Base-by-base conservation (phyloP, 2,797 vertebrate species). In the Diglossa cyanea region DNA sequence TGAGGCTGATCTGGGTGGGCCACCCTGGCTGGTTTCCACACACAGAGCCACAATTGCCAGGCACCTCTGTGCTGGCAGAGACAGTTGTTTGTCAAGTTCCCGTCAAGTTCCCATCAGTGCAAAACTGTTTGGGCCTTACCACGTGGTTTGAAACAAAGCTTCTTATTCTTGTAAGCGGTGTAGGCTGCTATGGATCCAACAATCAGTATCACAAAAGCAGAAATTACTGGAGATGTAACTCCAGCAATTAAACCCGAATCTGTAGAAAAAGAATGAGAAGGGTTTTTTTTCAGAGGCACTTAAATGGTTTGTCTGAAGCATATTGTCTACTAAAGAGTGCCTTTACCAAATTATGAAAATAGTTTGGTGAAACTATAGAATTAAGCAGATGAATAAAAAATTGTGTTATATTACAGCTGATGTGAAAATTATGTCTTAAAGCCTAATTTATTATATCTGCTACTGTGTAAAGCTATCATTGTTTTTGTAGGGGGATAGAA, bases 201-300 rank as follows among this genome's bases (percentile, higher is more conserved):
- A 62, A 97, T 17, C 6, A 97, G 30, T 26, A 97, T 60, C 20
- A 98, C 95, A 60, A 97, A 93, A 26, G 97, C 88, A 4, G 97
- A 95, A 65, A 98, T 96, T 8, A 98, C 45, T 9, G 97, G 97
- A 21, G 97, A 98, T 19, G 97, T 97, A 37, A 98, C 97, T 44
- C 94, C 94, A 33, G 97, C 97, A 40, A 97, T 70, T 20, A 96
- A 68, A 85, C 93, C 95, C 5, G 96, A 94, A 86, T 97, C 97
- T 93, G 80, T 82, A 53, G 44, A 13, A 70, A 61, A 74, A 55
- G 10, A 50, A 42, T 73, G 16, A 28, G 13, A 25, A 19, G 11
- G 13, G 10, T 0, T 26, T 58, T 67, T 70, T 44, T 75, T 53
- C 51, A 82, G 74, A 91, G 70, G 11, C n/a, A 73, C 1, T 39